Percentiles rank a stretch among this genome's conserved stretches.
phyloP scores from a whole-genome alignment of 2,888 invertebrate genomes.

The Biston betularia region DNA sequence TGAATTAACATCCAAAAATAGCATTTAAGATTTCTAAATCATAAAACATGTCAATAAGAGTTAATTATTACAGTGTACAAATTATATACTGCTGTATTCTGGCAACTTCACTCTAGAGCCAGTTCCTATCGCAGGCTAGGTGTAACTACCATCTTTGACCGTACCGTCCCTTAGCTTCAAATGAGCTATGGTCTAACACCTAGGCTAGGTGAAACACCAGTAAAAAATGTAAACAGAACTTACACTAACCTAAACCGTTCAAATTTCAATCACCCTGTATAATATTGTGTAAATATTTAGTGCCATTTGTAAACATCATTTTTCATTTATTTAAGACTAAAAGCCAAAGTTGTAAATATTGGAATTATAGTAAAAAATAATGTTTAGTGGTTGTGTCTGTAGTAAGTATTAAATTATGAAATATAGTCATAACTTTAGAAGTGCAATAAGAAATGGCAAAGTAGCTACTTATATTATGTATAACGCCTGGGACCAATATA shows the following conservation, averaged over 20 bases:
- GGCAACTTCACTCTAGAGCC: too few relatives aligned
- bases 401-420: slow-evolving; percentile 24
- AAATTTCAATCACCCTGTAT: slow-evolving; percentile 7
- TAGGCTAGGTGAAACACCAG: too few relatives aligned
- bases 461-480: slow-evolving; percentile 7
- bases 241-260: too few relatives aligned
- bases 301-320: slow-evolving; percentile 67
- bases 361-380: slow-evolving; percentile 45
- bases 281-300: slow-evolving; percentile 67
- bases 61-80: neutral
- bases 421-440: slow-evolving; percentile 45
- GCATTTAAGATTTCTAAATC: slow-evolving; percentile 8
- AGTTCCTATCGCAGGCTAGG: too few relatives aligned
- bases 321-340: slow-evolving; percentile 58
- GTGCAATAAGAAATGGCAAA: slow-evolving; percentile 48
- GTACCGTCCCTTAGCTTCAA: too few relatives aligned
- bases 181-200: too few relatives aligned
- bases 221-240: too few relatives aligned
- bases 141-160: too few relatives aligned
- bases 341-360: slow-evolving; percentile 83
- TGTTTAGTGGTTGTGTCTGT: slow-evolving; percentile 67
- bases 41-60: neutral
- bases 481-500: slow-evolving; percentile 49
- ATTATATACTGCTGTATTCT: too few relatives aligned
- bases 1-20: neutral